A percentile compares a stretch with the other conserved stretches of the same genome.
Evolutionary conservation across 2,888 invertebrate genomes (phyloP).

Genomic region (Cheilosia vulpina): DNA sequence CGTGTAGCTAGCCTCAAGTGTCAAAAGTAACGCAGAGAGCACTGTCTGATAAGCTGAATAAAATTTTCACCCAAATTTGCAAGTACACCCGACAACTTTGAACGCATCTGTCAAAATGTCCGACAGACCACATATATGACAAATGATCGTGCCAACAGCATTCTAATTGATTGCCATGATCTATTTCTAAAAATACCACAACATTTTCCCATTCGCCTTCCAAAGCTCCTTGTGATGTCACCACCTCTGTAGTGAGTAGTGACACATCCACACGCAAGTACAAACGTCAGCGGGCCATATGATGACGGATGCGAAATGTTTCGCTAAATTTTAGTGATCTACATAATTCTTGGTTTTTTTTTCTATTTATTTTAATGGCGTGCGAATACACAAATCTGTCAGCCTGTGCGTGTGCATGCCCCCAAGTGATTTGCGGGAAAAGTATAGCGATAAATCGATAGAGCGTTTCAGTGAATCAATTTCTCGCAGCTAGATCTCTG

Average conservation of each 20-base stretch:
- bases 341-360: slow-evolving; percentile 1
- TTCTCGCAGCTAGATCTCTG: neutral
- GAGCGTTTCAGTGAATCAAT: slow-evolving; percentile 2
- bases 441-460: neutral
- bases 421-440: neutral
- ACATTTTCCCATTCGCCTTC: neutral
- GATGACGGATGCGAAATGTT: neutral
- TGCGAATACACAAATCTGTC: slow-evolving; percentile 9
- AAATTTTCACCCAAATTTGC: no score
- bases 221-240: slow-evolving; percentile 8
- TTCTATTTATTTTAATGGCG: neutral
- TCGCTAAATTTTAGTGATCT: slow-evolving; percentile 6
- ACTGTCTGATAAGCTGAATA: no score
- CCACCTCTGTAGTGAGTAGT: neutral
- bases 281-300: neutral
- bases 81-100: no score
- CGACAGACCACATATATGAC: neutral
- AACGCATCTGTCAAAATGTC: neutral
- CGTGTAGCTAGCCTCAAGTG: neutral
- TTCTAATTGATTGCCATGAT: slow-evolving; percentile 1
- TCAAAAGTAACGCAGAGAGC: no score
- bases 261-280: neutral
- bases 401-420: neutral
- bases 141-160: neutral
- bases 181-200: neutral